phyloP scores from a whole-genome alignment of 35 echinoderm and acorn worm genomes.

The Ophiothrix spiculata region DNA sequence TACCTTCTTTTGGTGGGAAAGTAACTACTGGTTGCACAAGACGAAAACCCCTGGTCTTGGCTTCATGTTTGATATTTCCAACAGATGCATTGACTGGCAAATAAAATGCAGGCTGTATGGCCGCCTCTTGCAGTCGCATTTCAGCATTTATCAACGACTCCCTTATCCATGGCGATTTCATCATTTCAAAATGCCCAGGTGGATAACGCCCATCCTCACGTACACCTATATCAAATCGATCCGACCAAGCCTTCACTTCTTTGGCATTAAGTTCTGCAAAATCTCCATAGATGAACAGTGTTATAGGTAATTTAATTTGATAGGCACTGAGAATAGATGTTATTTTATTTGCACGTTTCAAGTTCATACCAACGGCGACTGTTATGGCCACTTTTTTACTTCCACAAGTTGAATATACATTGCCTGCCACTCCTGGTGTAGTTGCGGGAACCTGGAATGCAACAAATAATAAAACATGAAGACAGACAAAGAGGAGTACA shows the following conservation, averaged over 20 bases:
- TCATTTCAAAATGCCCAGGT: slow-evolving; percentile 2
- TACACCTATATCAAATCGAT: slow-evolving; percentile 29
- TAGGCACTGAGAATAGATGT: slow-evolving; percentile 9
- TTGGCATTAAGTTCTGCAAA: slow-evolving; percentile 28
- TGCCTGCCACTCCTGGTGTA: neutral
- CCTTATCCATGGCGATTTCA: neutral
- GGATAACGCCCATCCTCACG: neutral
- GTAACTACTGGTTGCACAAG: neutral
- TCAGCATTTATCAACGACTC: neutral
- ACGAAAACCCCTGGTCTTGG: neutral
- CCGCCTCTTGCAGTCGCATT: neutral
- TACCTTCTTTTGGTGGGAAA: slow-evolving; percentile 31
- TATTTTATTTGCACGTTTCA: slow-evolving; percentile 13
- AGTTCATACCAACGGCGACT: slow-evolving; percentile 32
- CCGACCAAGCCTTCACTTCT: slow-evolving; percentile 3
- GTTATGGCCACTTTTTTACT: slow-evolving; percentile 10
- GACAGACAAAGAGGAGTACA: neutral
- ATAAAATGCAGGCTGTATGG: neutral
- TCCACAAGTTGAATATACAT: neutral
- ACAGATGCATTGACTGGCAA: neutral
- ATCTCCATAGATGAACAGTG: slow-evolving; percentile 42
- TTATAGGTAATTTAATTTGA: slow-evolving; percentile 12
- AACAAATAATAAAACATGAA: neutral
- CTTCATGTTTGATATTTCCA: neutral
- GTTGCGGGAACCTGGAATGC: neutral